A percentile compares a stretch with the other conserved stretches of the same genome.
Evolutionary conservation across 2,797 vertebrate genomes (phyloP).

Genomic region (Coluber constrictor): DNA sequence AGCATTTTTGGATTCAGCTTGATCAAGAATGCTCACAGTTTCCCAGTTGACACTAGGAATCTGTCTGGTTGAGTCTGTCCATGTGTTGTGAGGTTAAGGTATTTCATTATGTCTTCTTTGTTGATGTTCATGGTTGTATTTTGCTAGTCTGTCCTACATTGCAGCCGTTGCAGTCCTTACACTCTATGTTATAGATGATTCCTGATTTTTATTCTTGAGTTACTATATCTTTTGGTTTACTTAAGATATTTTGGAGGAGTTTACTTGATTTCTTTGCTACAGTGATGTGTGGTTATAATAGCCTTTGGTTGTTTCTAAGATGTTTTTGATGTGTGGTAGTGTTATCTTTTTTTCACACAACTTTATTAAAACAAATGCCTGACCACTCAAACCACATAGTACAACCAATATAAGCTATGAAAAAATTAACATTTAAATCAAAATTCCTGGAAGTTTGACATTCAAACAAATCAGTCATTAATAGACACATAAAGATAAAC

Average conservation of each 20-base stretch:
- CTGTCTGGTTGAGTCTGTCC: neutral
- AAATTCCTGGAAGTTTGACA: neutral
- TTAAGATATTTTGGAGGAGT: neutral
- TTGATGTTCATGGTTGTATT: neutral
- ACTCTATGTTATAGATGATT: neutral
- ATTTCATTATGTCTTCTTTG: neutral
- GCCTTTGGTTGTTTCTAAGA: neutral
- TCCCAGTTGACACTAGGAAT: neutral
- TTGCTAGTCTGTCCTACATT: neutral
- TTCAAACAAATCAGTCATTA: neutral
- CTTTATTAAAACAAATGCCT: neutral
- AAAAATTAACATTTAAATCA: neutral
- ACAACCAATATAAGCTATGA: neutral
- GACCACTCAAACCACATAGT: neutral
- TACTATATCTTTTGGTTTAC: too few relatives aligned
- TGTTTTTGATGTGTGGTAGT: neutral
- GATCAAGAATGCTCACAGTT: neutral
- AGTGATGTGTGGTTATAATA: neutral
- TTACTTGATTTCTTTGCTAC: neutral
- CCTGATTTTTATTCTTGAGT: neutral
- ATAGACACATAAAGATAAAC: neutral
- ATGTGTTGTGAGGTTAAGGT: neutral
- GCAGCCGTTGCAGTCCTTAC: neutral
- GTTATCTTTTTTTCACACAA: neutral
- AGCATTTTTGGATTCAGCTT: neutral